Percentiles rank a stretch among this genome's conserved stretches.
phyloP scores from a whole-genome alignment of 1,140 invertebrate genomes.

The Drosophila bifasciata region DNA sequence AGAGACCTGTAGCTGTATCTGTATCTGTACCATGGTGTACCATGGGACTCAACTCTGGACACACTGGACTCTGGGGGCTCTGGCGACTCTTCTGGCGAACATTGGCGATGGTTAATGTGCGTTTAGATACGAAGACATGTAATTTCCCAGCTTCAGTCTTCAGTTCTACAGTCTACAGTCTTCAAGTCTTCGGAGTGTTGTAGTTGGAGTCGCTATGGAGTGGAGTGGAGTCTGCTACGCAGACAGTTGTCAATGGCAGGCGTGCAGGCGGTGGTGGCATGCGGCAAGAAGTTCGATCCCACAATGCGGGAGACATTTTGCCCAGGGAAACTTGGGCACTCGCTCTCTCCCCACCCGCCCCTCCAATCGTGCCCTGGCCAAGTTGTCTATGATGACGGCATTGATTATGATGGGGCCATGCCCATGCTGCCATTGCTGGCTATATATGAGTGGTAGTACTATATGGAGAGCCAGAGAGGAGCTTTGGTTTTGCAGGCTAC shows the following conservation, averaged over 20 bases:
- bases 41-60: not conserved
- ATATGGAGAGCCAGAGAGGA: constrained; percentile 11
- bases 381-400: constrained; percentile 64
- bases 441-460: no score
- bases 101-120: constrained; percentile 81
- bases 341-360: not conserved
- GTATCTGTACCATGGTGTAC: not conserved
- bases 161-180: not conserved
- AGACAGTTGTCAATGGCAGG: constrained; percentile 66
- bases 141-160: constrained; percentile 67
- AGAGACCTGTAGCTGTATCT: no score
- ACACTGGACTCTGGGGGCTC: constrained; percentile 5
- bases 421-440: constrained; percentile 1
- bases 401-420: constrained; percentile 63
- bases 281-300: constrained; percentile 17
- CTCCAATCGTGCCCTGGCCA: constrained; percentile 7
- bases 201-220: no score
- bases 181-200: no score
- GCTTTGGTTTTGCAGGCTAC: constrained; percentile 23
- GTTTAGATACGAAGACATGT: constrained; percentile 80
- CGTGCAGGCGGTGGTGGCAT: not conserved
- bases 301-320: constrained; percentile 49
- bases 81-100: constrained; percentile 37
- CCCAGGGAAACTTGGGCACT: constrained; percentile 43
- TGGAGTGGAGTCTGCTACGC: constrained; percentile 13